phyloP scores from a whole-genome alignment of 2,113 vertebrate species.

The Phaethon lepturus region DNA sequence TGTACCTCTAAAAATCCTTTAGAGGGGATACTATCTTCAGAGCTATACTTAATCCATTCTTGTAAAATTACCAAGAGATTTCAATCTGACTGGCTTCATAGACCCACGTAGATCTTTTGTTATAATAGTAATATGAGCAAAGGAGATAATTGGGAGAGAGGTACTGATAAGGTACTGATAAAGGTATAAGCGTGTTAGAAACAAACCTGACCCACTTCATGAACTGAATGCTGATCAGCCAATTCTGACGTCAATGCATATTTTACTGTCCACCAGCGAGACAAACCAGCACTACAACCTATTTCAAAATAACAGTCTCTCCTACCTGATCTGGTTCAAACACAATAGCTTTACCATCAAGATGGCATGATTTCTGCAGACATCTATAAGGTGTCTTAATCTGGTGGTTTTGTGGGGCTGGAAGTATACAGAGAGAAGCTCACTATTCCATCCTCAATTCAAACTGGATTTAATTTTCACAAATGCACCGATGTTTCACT shows the following conservation, averaged over 20 bases:
- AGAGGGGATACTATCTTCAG: neutral
- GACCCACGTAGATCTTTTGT: slow-evolving; percentile 26
- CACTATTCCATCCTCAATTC: neutral
- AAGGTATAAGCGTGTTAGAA: slow-evolving; percentile 2
- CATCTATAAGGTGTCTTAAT: neutral
- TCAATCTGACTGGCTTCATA: neutral
- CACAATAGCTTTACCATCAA: neutral
- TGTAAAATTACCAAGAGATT: neutral
- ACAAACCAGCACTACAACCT: slow-evolving; percentile 16
- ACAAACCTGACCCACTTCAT: slow-evolving; percentile 66
- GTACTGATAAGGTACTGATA: slow-evolving; percentile 27
- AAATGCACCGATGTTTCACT: neutral
- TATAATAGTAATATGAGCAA: neutral
- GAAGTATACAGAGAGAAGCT: neutral
- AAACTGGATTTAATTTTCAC: neutral
- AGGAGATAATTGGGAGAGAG: slow-evolving; percentile 4
- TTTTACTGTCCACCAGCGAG: slow-evolving; percentile 38
- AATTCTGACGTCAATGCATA: slow-evolving; percentile 64
- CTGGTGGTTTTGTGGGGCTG: neutral
- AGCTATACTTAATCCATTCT: slow-evolving; percentile 49
- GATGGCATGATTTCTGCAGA: neutral
- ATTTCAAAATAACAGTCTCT: slow-evolving; percentile 55
- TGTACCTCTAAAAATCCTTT: neutral
- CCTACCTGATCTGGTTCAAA: slow-evolving; percentile 8
- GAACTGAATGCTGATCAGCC: slow-evolving; percentile 55